phyloP scores from a whole-genome alignment of 2,797 vertebrate species.

The Intellagama lesueurii region DNA sequence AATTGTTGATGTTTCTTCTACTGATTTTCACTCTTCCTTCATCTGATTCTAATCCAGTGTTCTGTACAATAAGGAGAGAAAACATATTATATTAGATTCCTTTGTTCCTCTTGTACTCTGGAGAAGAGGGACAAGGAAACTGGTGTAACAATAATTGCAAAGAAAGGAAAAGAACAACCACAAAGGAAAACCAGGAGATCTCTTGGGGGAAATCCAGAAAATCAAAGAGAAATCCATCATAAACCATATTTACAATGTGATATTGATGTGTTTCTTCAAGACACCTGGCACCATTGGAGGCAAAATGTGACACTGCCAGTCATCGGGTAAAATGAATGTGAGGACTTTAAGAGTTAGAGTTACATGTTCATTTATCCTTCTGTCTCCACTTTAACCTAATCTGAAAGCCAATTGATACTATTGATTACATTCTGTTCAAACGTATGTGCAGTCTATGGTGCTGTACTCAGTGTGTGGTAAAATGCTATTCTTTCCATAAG shows the following conservation, averaged over 20 bases:
- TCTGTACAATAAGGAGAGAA: too few relatives aligned
- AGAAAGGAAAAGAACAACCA: too few relatives aligned
- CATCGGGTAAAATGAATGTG: constrained; percentile 49
- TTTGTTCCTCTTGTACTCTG: too few relatives aligned
- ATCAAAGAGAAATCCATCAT: too few relatives aligned
- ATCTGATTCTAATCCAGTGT: too few relatives aligned
- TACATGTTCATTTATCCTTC: constrained; percentile 58
- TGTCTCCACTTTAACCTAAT: constrained; percentile 78
- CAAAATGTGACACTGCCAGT: constrained; percentile 56
- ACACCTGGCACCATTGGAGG: constrained; percentile 34
- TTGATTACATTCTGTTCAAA: constrained; percentile 79
- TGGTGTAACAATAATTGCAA: too few relatives aligned
- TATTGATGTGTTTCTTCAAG: background rate
- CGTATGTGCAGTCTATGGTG: constrained; percentile 29
- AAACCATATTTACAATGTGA: background rate
- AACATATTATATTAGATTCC: too few relatives aligned
- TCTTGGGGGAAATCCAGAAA: too few relatives aligned
- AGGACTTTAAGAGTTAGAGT: constrained; percentile 62
- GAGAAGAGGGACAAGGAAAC: too few relatives aligned
- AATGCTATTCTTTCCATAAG: constrained; percentile 73
- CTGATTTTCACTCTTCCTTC: too few relatives aligned
- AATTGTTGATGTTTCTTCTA: too few relatives aligned
- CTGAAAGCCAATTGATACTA: constrained; percentile 75
- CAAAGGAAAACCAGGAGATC: too few relatives aligned
- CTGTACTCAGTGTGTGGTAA: constrained; percentile 64